phyloP scores from a whole-genome alignment of 1,140 invertebrate genomes.

The Eupristina koningsbergeri region DNA sequence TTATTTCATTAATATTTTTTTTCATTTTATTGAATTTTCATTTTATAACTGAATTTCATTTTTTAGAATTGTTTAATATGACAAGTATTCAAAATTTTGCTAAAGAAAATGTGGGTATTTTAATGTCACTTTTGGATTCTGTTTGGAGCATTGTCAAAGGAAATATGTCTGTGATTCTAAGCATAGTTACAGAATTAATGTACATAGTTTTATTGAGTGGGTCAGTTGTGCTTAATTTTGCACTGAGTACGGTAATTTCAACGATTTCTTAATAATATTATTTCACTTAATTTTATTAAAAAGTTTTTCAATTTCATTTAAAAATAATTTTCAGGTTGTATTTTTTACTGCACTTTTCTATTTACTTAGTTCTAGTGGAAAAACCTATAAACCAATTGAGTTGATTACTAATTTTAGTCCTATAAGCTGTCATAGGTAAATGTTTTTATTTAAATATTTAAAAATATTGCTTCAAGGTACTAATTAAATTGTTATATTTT shows the following conservation, averaged over 20 bases:
- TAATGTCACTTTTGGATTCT: slow-evolving; percentile 91
- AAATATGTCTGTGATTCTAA: slow-evolving; percentile 93
- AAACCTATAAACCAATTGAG: slow-evolving; percentile 93
- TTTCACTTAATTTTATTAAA: slow-evolving; percentile 40
- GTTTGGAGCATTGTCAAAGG: slow-evolving; percentile 94
- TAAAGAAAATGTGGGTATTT: slow-evolving; percentile 92
- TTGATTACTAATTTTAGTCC: slow-evolving; percentile 84
- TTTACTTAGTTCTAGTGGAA: slow-evolving; percentile 89
- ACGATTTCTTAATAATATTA: slow-evolving; percentile 26
- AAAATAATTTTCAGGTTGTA: slow-evolving; percentile 81
- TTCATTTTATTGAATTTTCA: neutral
- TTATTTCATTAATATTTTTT: too few species aligned
- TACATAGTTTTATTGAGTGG: slow-evolving; percentile 93
- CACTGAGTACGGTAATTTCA: slow-evolving; percentile 87
- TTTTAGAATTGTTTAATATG: slow-evolving; percentile 82
- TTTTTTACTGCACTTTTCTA: slow-evolving; percentile 98
- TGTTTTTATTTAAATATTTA: slow-evolving; percentile 38
- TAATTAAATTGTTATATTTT: slow-evolving; percentile 38
- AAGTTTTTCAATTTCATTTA: neutral
- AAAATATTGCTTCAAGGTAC: slow-evolving; percentile 24
- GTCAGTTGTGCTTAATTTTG: slow-evolving; percentile 93
- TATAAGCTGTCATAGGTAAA: slow-evolving; percentile 72
- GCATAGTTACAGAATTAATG: slow-evolving; percentile 87
- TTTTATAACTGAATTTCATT: neutral
- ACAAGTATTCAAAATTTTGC: slow-evolving; percentile 85